Conservation (phyloP, 1,140 invertebrate genomes). For the Apocrypta bakeri region DNA sequence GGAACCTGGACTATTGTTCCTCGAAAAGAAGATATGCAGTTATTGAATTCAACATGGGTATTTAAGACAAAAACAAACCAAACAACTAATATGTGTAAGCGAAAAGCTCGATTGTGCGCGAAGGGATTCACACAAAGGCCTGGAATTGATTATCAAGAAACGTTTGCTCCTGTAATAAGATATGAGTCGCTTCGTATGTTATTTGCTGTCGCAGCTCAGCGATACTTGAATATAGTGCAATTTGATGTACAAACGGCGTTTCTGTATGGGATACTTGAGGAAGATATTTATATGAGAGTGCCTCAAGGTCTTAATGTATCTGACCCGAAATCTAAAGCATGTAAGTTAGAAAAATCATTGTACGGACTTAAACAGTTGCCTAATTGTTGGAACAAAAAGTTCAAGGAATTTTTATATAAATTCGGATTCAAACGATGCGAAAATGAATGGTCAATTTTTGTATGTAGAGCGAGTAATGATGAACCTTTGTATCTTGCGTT, state of each 20-base stretch:
- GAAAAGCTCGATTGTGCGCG: constrained; percentile 55
- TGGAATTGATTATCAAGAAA: constrained; percentile 61
- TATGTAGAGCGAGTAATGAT: not conserved
- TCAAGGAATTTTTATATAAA: constrained; percentile 44
- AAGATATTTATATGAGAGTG: constrained; percentile 65
- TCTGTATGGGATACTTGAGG: constrained; percentile 67
- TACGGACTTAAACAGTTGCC: constrained; percentile 72
- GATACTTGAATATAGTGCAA: constrained; percentile 58
- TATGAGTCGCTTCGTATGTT: constrained; percentile 60
- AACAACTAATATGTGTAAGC: constrained; percentile 24
- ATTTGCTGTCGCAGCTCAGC: constrained; percentile 58
- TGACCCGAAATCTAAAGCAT: constrained; percentile 50
- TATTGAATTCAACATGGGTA: constrained; percentile 61
- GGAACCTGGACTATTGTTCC: constrained; percentile 59
- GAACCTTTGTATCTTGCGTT: constrained; percentile 38
- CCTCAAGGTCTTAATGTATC: constrained; percentile 49
- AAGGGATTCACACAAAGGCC: constrained; percentile 57
- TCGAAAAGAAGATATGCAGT: constrained; percentile 52
- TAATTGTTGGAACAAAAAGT: constrained; percentile 63
- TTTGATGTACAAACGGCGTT: constrained; percentile 68
- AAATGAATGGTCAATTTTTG: constrained; percentile 55
- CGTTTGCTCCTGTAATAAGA: constrained; percentile 57
- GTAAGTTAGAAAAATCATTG: constrained; percentile 64
- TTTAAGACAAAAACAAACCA: constrained; percentile 60
- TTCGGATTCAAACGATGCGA: constrained; percentile 51